Base-by-base conservation (phyloP, 2,113 vertebrate genomes). In the Oceanodroma tethys region DNA sequence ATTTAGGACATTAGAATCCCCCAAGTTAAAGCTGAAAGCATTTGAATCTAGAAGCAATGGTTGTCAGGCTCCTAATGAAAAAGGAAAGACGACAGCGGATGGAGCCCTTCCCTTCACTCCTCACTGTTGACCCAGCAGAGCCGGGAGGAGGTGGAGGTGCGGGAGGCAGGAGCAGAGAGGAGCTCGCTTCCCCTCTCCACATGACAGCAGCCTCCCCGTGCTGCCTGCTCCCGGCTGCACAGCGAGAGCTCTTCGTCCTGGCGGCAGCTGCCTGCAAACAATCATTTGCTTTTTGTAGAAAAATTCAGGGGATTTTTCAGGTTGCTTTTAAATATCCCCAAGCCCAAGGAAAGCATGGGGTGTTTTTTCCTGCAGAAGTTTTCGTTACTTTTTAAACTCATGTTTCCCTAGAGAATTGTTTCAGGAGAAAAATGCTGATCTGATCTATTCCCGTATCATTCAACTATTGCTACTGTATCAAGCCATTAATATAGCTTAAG, bases 61-160 rank as follows among this genome's bases (percentile, higher is more conserved):
- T 36, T 85, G 32, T n/a, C 73, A 73, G 18, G 29, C 13, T 82
- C 16, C n/a, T 70, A 19, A 68, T 1, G 13, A 56, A 43, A 81
- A 63, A 55, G 30, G 30, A 56, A 85, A 53, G 6, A 25, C 50
- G 43, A 38, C 43, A 87, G 32, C 0, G 6, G 42, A 63, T 40
- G 34, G 53, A 93, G 13, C 11, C 32, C 20, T 90, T 92, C 56
- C 48, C 19, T 68, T 42, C 40, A 4, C 16, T 75, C 48, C 45
- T 38, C 2, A 1, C 68, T 45, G 22, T 7, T 14, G 52, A 68
- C 13, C 19, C 0, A 0, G 48, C 23, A 38, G 40, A 88, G 27
- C 11, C 3, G 2, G 34, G 15, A 59, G 34, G n/a, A 81, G 36
- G 15, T 66, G 58, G 38, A 82, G 65, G 47, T 60, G 78, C 67